Evolutionary conservation across 1,140 invertebrate species (phyloP).

Genomic region (Procambarus virginalis): DNA sequence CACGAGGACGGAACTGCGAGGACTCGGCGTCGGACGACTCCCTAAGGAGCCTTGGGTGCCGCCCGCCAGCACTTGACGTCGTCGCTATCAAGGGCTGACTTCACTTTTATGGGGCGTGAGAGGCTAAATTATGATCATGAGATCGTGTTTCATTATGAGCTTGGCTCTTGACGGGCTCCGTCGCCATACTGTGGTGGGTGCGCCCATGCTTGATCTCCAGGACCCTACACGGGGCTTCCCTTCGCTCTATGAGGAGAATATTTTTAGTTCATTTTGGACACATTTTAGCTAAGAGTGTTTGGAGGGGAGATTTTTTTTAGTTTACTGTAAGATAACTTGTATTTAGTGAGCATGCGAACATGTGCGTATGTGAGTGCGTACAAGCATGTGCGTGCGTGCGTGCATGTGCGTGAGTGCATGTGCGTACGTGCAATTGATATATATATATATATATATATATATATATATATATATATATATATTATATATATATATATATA

Average conservation of each 20-base stretch:
- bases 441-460: no score
- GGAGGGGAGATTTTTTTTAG: not conserved
- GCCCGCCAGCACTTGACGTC: not conserved
- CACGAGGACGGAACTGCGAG: not conserved
- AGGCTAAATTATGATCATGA: conserved; percentile 16
- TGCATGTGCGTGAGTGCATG: no score
- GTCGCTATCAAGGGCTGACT: not conserved
- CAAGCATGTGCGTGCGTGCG: no score
- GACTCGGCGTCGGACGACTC: not conserved
- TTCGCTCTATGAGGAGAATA: not conserved
- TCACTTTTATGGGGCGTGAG: conserved; percentile 5
- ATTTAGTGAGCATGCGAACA: no score
- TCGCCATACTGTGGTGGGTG: no score
- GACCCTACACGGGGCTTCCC: not conserved
- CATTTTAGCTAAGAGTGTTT: not conserved
- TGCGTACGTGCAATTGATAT: no score
- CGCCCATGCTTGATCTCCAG: not conserved
- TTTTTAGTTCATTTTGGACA: not conserved
- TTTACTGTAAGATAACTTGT: not conserved
- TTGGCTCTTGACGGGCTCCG: not conserved
- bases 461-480: no score
- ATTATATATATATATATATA: no score
- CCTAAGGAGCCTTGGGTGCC: not conserved
- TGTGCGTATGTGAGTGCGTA: no score
- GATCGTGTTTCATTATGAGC: conserved; percentile 9